A percentile compares a stretch with the other conserved stretches of the same genome.
Evolutionary conservation across 2,797 vertebrate genomes (phyloP).

Genomic region (Oreochromis mossambicus): DNA sequence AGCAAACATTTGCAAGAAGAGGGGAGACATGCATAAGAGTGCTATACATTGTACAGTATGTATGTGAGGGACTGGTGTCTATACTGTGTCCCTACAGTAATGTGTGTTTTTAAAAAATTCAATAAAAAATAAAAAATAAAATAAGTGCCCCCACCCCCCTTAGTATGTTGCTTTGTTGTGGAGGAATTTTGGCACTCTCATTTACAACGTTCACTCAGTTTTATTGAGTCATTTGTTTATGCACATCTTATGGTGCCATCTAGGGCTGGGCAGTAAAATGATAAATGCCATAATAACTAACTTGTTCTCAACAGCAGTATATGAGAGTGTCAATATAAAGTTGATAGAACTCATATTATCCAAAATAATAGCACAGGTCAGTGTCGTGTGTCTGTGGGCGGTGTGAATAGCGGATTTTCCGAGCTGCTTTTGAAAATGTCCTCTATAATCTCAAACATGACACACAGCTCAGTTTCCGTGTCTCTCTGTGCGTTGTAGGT

Average conservation of each 20-base stretch:
- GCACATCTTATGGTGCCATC: neutral
- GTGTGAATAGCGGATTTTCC: neutral
- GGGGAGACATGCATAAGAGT: neutral
- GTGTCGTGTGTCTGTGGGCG: neutral
- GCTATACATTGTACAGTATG: neutral
- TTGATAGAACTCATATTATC: neutral
- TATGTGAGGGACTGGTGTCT: neutral
- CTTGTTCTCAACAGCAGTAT: neutral
- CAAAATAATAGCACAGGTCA: neutral
- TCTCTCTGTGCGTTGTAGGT: constrained; percentile 73
- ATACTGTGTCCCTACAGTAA: neutral
- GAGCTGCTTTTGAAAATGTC: neutral
- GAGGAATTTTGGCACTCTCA: neutral
- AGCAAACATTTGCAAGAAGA: neutral
- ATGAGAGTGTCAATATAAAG: neutral
- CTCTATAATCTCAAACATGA: neutral
- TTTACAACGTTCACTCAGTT: accelerated
- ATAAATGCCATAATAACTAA: neutral
- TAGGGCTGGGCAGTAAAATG: neutral
- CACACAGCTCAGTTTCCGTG: neutral
- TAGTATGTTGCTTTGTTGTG: neutral
- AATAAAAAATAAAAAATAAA: neutral
- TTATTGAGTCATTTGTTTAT: neutral
- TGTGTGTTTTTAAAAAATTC: neutral
- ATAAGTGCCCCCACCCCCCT: neutral